Base-by-base conservation (phyloP, 2,888 invertebrate species). In the Diloba caeruleocephala region DNA sequence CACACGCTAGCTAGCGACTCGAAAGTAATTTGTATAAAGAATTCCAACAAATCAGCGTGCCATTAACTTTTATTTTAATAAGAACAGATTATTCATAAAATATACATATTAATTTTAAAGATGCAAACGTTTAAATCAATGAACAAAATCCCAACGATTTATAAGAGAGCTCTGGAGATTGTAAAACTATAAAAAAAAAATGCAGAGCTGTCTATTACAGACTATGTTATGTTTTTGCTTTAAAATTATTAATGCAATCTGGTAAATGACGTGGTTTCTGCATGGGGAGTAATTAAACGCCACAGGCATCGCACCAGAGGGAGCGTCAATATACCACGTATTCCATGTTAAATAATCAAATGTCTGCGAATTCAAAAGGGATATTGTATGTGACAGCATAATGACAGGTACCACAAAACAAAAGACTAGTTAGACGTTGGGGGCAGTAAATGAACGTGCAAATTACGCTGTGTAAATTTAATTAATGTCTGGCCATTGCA, bases 211-310 rank as follows among this genome's bases (percentile, higher is more conserved):
- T 32, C 32, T 12, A 4, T 15, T 17, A 6, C 42, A 33, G 32
- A 8, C 10, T 7, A 7, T n/a, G n/a, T 19, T 36, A 36, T n/a
- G 14, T 41, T 43, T 34, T 36, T 8, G 28, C 28, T 34, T 19
- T n/a, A 28, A 19, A 8, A 29, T 28, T 3, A 36, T 34, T 37
- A 42, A 39, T 52, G 33, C 39, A 29, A 42, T 37, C 37, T 36
- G 23, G 37, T 14, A 31, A 36, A 29, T 33, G 37, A 38, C 54
- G 29, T 33, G 19, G 23, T 45, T 14, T 26, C 3, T 34, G 34
- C 29, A 36, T 9, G 25, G n/a, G 26, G 13, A 49, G 10, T 38
- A 21, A 52, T 38, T 49, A 28, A 60, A 43, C 38, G 55, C 62
- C 32, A 26, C 43, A 15, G 44, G 51, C 58, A 14, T 10, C 14